phyloP scores from a whole-genome alignment of 1,140 invertebrate species.

The Zophobas morio region DNA sequence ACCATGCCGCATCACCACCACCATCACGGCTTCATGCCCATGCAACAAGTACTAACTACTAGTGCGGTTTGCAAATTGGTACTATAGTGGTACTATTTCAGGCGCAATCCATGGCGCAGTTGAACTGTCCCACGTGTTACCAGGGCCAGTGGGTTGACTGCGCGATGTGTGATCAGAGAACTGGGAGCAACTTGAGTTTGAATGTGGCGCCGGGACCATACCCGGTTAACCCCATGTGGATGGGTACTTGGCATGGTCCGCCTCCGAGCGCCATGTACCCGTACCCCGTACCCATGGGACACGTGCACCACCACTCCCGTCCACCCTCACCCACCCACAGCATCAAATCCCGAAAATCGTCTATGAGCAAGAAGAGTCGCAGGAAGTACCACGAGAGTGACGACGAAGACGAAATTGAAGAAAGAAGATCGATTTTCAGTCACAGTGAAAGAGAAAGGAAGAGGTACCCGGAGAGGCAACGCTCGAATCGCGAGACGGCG shows the following conservation, averaged over 20 bases:
- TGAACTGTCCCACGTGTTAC: constrained; percentile 74
- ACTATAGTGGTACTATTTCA: constrained; percentile 61
- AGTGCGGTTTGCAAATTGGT: neutral
- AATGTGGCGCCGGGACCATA: constrained; percentile 70
- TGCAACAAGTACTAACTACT: constrained; percentile 67
- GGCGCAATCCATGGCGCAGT: constrained; percentile 81
- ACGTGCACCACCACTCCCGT: constrained; percentile 66
- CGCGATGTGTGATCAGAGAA: constrained; percentile 70
- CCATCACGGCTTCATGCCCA: constrained; percentile 65
- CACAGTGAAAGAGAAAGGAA: constrained; percentile 55
- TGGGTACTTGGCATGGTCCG: constrained; percentile 69
- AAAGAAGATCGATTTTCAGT: constrained; percentile 63
- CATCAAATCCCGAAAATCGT: constrained; percentile 76
- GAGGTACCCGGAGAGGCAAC: constrained; percentile 54
- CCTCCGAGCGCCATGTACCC: constrained; percentile 68
- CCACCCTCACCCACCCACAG: constrained; percentile 80
- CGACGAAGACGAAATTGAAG: constrained; percentile 65
- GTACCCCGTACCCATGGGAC: constrained; percentile 65
- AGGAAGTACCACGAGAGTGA: constrained; percentile 65
- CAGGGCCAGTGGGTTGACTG: constrained; percentile 67
- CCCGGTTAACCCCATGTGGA: constrained; percentile 67
- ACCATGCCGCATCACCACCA: constrained; percentile 61
- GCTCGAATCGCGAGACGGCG: constrained; percentile 56
- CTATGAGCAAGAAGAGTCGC: constrained; percentile 66
- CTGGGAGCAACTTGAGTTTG: constrained; percentile 77